phyloP scores from a whole-genome alignment of 2,113 vertebrate species.

The Cairina moschata region DNA sequence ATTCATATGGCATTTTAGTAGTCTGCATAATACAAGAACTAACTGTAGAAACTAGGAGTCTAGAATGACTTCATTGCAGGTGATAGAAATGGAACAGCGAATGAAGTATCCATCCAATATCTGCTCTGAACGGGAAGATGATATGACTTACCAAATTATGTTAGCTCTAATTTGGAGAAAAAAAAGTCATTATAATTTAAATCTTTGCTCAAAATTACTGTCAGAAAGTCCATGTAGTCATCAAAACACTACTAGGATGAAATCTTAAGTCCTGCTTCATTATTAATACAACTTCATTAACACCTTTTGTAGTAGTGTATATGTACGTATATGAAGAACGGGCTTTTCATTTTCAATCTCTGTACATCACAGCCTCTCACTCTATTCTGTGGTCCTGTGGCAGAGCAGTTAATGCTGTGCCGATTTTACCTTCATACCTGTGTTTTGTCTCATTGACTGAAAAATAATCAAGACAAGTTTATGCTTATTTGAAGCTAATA shows the following conservation, averaged over 20 bases:
- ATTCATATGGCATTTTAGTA: constrained; percentile 51
- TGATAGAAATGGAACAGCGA: constrained; percentile 22
- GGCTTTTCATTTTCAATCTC: constrained; percentile 18
- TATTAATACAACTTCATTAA: constrained; percentile 51
- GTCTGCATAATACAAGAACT: constrained; percentile 39
- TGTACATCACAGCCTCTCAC: background rate
- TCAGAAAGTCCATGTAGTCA: constrained; percentile 12
- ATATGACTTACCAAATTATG: constrained; percentile 23
- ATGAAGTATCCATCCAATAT: constrained; percentile 12
- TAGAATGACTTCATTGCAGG: background rate
- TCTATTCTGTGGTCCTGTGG: background rate
- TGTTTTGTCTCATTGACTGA: background rate
- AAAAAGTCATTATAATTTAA: background rate
- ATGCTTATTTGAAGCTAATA: background rate
- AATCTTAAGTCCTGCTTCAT: background rate
- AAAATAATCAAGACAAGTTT: background rate
- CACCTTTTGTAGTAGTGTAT: constrained; percentile 4
- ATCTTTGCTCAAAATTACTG: constrained; percentile 37
- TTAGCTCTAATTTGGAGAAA: constrained; percentile 24
- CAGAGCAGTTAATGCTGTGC: background rate
- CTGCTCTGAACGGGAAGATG: constrained; percentile 42
- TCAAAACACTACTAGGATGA: constrained; percentile 27
- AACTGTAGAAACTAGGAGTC: constrained; percentile 21
- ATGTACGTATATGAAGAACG: background rate
- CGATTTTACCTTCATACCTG: background rate